phyloP scores from a whole-genome alignment of 2,113 vertebrate species.

The Pterophyllum scalare region DNA sequence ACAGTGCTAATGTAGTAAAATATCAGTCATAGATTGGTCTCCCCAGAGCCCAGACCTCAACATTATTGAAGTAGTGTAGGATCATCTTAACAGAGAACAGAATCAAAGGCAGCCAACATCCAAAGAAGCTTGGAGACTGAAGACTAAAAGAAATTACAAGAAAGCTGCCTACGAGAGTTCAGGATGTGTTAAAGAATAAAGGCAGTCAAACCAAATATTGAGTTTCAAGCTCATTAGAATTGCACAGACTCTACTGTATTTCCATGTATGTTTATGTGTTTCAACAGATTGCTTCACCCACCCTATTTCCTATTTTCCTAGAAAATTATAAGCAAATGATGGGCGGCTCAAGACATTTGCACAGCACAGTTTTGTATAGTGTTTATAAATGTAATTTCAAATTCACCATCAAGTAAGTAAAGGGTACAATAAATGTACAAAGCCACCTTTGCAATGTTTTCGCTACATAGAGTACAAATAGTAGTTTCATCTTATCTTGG shows the following conservation, averaged over 20 bases:
- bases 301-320: background rate
- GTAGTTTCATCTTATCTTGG: background rate
- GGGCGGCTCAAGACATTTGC: background rate
- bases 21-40: no score
- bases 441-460: background rate
- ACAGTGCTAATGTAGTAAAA: background rate
- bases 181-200: background rate
- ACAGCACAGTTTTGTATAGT: background rate
- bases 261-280: no score
- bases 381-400: background rate
- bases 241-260: background rate
- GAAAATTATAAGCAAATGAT: background rate
- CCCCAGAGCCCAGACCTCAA: no score
- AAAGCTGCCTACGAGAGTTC: background rate
- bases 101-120: background rate
- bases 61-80: background rate
- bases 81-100: background rate
- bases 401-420: background rate
- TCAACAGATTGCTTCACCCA: no score
- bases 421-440: background rate
- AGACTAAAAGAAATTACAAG: background rate
- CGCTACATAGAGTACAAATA: background rate
- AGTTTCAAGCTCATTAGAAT: no score
- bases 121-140: background rate
- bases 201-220: background rate